These are phyloP conservation scores for Lamellibrachia satsuma DNA, from an alignment of 2,888 invertebrate genomes.

Conservation along the genomic window DNA sequence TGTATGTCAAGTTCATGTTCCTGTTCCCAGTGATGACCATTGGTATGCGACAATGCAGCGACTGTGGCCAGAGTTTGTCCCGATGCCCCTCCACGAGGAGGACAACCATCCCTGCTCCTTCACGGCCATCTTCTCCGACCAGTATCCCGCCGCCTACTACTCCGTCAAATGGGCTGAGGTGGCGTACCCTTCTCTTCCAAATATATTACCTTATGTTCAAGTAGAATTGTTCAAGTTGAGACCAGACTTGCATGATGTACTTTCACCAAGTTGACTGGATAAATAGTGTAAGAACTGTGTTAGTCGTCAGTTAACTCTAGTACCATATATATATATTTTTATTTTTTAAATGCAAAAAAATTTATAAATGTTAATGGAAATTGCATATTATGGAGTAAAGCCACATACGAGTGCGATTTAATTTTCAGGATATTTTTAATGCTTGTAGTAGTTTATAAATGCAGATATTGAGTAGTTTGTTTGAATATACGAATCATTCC, in stretches of 20 bases:
- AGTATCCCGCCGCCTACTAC: constrained; percentile 87
- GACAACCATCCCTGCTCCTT: constrained; percentile 89
- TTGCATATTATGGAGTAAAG: background rate
- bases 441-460: constrained; percentile 22
- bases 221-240: background rate
- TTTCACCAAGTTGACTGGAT: too few relatives aligned
- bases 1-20: background rate
- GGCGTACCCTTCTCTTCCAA: background rate
- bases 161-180: constrained; percentile 80
- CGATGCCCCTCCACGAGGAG: constrained; percentile 78
- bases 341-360: background rate
- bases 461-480: constrained; percentile 14
- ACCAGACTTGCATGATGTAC: background rate
- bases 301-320: too few relatives aligned
- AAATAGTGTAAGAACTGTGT: too few relatives aligned
- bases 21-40: constrained; percentile 71
- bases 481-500: constrained; percentile 3
- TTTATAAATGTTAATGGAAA: background rate
- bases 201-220: background rate
- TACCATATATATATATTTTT: too few relatives aligned
- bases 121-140: constrained; percentile 82
- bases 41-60: constrained; percentile 84
- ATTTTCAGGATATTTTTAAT: background rate
- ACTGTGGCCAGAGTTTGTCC: constrained; percentile 83
- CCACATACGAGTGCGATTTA: background rate